Evolutionary conservation across 2,888 invertebrate genomes (phyloP), one percentile per base, ranked within the genome.

Genomic region (Exocentrus adspersus): DNA sequence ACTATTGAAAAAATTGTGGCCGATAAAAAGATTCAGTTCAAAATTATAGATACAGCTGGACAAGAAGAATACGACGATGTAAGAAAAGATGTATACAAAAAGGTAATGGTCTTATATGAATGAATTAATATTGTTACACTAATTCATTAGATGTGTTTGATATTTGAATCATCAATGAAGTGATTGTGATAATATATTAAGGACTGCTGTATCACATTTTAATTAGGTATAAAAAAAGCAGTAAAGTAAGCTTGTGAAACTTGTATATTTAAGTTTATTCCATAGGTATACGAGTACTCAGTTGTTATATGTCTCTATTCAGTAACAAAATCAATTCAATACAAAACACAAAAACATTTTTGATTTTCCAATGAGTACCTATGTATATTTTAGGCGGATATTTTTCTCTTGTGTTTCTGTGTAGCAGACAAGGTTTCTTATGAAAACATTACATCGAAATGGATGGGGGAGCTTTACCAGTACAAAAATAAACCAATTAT

Each of bases 41-140:
- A 60, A 32, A 43, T 65, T 9, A 53, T 70, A 3, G 72, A 94
- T 80, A 93, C 93, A 20, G 93, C 93, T 30, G 91, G 92, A 1
- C 93, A 94, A 78, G 94, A 94, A 79, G 94, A 94, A 81, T 94
- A 93, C 28, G 65, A 67, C 28, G 50, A 59, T 16, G 7, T 71
- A 12, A 56, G 72, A 24, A 62, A 48, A 48, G 43, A 65, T 32
- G 43, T 57, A 10, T 74, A 72, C 24, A 45, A 58, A 61, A 59
- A 69, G 16, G 71, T 71, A 63, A 24, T 24, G 3, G 3, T 24
- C 7, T 24, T 24, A 24, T 24, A 24, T 24, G 24, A 24, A 24
- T 24, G 7, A 19, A 46, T 46, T 19, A 20, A 9, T 46, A 20
- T 19, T 46, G 19, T 21, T 46, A 4, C 12, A n/a, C n/a, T n/a